Evolutionary conservation across 2,888 invertebrate species (phyloP).

Genomic region (Paralinhomoeus sp.): DNA sequence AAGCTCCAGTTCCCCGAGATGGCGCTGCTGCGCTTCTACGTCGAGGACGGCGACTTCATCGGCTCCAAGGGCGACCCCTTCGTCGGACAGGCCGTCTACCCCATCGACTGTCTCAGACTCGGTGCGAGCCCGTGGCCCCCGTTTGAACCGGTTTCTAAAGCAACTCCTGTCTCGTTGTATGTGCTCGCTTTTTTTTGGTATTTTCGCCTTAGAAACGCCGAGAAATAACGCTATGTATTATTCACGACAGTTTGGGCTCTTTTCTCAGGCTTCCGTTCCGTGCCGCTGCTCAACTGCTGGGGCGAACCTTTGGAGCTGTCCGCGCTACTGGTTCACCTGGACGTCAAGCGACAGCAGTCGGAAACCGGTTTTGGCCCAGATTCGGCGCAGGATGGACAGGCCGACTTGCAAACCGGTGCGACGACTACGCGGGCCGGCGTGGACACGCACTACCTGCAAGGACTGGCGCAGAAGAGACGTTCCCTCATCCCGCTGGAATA

Average conservation of each 20-base stretch:
- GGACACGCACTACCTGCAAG: not conserved
- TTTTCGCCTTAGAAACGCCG: not conserved
- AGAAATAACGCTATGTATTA: too few relatives aligned
- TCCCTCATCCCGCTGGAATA: too few relatives aligned
- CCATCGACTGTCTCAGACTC: conserved; percentile 35
- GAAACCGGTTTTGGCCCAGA: too few relatives aligned
- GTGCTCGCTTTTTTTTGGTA: not conserved
- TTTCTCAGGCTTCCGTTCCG: conserved; percentile 54
- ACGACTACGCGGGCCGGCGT: not conserved
- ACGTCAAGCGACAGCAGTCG: conserved; percentile 30
- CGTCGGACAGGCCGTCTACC: conserved; percentile 81
- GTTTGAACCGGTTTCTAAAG: too few relatives aligned
- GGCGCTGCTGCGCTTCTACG: conserved; percentile 56
- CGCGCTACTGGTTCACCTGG: conserved; percentile 58
- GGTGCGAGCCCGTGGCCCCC: conserved; percentile 6
- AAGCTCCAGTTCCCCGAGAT: conserved; percentile 54
- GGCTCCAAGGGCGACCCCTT: conserved; percentile 63
- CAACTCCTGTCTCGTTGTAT: too few relatives aligned
- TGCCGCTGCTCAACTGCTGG: conserved; percentile 63
- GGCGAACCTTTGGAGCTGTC: conserved; percentile 79
- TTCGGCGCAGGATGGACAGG: too few relatives aligned
- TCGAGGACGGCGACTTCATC: conserved; percentile 88
- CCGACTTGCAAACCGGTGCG: too few relatives aligned
- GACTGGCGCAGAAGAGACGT: not conserved
- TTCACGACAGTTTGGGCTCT: not conserved